phyloP scores from a whole-genome alignment of 2,888 invertebrate species.

The Drosophila mimica region DNA sequence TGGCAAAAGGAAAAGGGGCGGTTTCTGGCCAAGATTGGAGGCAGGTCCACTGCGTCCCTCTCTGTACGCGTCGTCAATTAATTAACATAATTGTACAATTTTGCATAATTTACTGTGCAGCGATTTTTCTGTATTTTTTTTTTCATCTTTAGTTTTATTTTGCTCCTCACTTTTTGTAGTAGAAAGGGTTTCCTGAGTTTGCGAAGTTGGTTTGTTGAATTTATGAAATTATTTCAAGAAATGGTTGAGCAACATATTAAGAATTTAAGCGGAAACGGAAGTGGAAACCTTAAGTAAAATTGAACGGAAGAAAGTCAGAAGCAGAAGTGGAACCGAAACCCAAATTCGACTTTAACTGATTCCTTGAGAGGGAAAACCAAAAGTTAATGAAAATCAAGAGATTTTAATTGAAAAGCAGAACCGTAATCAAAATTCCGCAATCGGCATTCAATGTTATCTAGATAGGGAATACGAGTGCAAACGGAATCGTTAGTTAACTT shows the following conservation, averaged over 20 bases:
- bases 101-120: slow-evolving; percentile 70
- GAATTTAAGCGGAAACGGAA: background rate
- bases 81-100: slow-evolving; percentile 80
- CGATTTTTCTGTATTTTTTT: slow-evolving; percentile 22
- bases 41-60: slow-evolving; percentile 8
- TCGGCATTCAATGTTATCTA: background rate
- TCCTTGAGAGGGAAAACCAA: too few species aligned
- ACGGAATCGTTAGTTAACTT: too few species aligned
- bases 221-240: background rate
- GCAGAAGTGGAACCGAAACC: background rate
- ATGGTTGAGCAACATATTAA: background rate
- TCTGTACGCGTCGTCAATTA: slow-evolving; percentile 63
- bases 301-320: background rate
- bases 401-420: background rate
- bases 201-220: background rate
- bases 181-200: background rate
- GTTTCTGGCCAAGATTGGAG: slow-evolving; percentile 22
- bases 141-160: background rate
- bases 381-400: background rate
- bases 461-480: too few species aligned
- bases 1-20: slow-evolving; percentile 2
- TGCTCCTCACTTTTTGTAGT: background rate
- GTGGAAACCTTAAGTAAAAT: background rate
- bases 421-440: background rate
- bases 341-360: background rate